Percentiles rank a stretch among this genome's conserved stretches.
These are phyloP conservation scores for Helicoverpa assulta DNA, from an alignment of 2,888 invertebrate genomes.

Conservation along the genomic window DNA sequence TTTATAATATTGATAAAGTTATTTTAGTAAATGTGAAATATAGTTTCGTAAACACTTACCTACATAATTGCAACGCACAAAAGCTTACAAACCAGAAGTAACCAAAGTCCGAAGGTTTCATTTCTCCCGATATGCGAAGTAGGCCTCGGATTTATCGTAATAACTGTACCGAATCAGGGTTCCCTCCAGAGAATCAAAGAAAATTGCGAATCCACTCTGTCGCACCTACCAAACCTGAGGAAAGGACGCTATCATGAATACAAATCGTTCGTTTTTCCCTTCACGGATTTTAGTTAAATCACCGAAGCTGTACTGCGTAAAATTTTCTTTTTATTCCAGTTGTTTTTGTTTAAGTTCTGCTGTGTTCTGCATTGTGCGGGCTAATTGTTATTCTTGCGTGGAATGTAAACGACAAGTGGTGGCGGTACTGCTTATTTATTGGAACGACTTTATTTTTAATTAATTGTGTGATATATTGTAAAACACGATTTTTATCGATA, in stretches of 20 bases:
- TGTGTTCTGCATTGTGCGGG: conserved; percentile 32
- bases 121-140: conserved; percentile 46
- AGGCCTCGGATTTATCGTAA: conserved; percentile 57
- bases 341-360: conserved; percentile 49
- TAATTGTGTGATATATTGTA: conserved; percentile 5
- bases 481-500: not conserved
- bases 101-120: conserved; percentile 35
- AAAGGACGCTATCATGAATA: conserved; percentile 69
- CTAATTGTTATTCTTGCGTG: conserved; percentile 56
- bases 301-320: conserved; percentile 64
- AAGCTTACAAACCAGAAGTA: conserved; percentile 1
- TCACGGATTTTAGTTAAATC: conserved; percentile 69
- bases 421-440: conserved; percentile 38
- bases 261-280: conserved; percentile 67
- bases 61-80: not conserved
- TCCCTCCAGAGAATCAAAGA: conserved; percentile 63
- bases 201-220: conserved; percentile 64
- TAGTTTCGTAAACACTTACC: not conserved
- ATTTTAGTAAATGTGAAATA: no score
- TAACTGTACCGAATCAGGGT: conserved; percentile 63
- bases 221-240: conserved; percentile 68
- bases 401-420: conserved; percentile 41
- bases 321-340: conserved; percentile 58
- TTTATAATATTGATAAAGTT: no score
- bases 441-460: conserved; percentile 38